These are phyloP conservation scores for Cheirogaleus medius DNA, from an alignment of 2,113 vertebrate species.

Conservation along the genomic window DNA sequence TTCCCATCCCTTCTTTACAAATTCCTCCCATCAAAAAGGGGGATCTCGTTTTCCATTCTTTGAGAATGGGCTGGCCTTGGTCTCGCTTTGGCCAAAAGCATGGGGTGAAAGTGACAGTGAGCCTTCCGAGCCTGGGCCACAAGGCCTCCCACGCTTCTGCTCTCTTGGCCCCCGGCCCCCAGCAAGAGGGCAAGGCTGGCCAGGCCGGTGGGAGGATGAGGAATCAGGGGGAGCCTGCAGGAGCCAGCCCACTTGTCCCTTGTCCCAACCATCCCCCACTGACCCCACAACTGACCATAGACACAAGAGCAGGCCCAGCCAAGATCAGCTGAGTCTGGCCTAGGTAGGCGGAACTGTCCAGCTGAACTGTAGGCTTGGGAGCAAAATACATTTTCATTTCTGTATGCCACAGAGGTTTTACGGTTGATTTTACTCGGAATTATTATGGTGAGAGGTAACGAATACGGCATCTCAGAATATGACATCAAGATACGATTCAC, in stretches of 20 bases:
- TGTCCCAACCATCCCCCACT: not conserved
- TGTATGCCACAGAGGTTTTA: not conserved
- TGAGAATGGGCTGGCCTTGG: not conserved
- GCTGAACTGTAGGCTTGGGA: not conserved
- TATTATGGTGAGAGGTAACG: too few species aligned
- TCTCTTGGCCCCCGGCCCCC: not conserved
- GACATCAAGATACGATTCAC: not conserved
- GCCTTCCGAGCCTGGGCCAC: not conserved
- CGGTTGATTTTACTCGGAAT: not conserved
- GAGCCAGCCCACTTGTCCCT: not conserved
- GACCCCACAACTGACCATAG: not conserved
- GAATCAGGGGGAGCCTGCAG: fast-evolving
- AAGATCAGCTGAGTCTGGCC: not conserved
- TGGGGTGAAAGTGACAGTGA: not conserved
- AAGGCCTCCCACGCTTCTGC: not conserved
- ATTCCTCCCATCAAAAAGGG: not conserved
- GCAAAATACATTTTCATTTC: not conserved
- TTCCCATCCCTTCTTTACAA: not conserved
- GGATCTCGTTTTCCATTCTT: not conserved
- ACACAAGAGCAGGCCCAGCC: not conserved
- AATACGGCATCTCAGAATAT: not conserved
- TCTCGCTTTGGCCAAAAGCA: not conserved
- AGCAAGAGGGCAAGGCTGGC: not conserved
- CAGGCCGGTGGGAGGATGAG: not conserved
- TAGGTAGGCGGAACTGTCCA: not conserved